These are phyloP conservation scores for Pitangus sulphuratus DNA, from an alignment of 2,797 vertebrate genomes.

Conservation along the genomic window DNA sequence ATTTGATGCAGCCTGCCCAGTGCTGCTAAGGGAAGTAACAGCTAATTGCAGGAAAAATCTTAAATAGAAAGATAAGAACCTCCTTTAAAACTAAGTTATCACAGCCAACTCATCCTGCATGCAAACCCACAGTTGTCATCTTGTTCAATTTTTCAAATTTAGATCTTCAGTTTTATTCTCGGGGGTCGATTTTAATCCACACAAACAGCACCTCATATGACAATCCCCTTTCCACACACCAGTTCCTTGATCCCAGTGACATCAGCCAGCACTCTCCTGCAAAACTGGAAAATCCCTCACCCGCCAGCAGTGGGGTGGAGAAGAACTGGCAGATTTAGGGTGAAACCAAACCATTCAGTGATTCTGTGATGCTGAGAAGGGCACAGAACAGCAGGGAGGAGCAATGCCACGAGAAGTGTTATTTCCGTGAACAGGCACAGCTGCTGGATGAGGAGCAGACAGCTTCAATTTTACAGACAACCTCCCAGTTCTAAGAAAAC, in stretches of 20 bases:
- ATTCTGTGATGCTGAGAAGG: neutral
- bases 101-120: neutral
- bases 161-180: neutral
- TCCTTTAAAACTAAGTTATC: neutral
- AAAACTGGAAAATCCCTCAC: neutral
- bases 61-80: neutral
- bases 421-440: neutral
- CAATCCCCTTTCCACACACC: neutral
- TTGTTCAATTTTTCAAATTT: neutral
- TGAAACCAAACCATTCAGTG: neutral
- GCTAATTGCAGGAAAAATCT: neutral
- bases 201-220: neutral
- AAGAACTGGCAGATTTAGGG: neutral
- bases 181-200: neutral
- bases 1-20: neutral
- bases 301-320: neutral
- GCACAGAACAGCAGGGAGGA: rapidly evolving
- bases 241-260: neutral
- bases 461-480: neutral
- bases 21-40: neutral
- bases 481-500: neutral
- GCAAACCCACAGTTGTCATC: neutral
- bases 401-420: neutral
- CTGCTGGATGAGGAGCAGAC: neutral
- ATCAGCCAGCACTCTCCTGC: neutral